phyloP scores from a whole-genome alignment of 2,797 vertebrate genomes.

The Myotis findleyi region DNA sequence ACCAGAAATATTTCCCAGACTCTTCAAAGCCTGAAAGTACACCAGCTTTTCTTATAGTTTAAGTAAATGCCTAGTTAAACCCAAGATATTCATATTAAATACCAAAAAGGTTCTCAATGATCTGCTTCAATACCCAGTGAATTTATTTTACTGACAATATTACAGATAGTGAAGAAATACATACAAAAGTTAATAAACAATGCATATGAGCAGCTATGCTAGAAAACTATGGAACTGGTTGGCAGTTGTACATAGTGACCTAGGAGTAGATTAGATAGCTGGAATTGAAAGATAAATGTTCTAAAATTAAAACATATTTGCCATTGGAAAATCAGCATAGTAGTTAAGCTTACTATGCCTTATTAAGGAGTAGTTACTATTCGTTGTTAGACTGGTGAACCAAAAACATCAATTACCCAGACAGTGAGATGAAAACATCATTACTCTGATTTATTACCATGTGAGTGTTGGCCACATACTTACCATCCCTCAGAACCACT shows the following conservation, averaged over 20 bases:
- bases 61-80: constrained; percentile 49
- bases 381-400: background rate
- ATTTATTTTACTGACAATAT: background rate
- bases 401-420: background rate
- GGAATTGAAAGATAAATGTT: constrained; percentile 40
- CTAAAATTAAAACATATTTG: constrained; percentile 47
- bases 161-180: background rate
- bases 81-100: constrained; percentile 60
- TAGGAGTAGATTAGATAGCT: background rate
- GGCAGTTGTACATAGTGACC: background rate
- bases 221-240: background rate
- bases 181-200: background rate
- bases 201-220: background rate
- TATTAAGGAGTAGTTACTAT: constrained; percentile 52
- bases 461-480: background rate
- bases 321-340: background rate
- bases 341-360: background rate
- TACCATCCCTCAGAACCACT: background rate
- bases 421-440: background rate
- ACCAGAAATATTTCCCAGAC: constrained; percentile 12
- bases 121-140: background rate
- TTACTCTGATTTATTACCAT: constrained; percentile 30
- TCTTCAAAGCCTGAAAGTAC: constrained; percentile 53
- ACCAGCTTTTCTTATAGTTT: constrained; percentile 19
- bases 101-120: background rate